Base-by-base conservation (phyloP, 2,888 invertebrate genomes). In the Liodrosophila aerea region DNA sequence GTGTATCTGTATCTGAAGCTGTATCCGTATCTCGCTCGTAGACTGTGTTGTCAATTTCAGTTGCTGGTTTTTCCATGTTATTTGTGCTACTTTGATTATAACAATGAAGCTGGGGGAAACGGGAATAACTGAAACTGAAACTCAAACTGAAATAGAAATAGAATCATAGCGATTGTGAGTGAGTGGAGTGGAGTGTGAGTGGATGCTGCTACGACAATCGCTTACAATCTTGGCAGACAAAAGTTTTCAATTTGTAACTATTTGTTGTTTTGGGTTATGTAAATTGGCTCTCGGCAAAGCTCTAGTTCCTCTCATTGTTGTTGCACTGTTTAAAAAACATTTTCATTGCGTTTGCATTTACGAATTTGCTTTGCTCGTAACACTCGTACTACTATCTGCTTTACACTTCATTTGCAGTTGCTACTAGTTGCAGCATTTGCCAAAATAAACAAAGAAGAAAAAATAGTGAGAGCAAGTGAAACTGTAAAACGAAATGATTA, bases 231-330 rank as follows among this genome's bases (percentile, higher is more conserved):
- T 80, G 78, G 78, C 78, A 80, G 74, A 77, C 71, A 73, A 80
- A 80, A 80, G 71, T 80, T 80, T 80, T 80, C 78, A 80, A 80
- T 80, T 80, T 80, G 78, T 84, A 84, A 80, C 78, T 81, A 84
- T 84, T 80, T 80, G 81, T 78, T 78, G 84, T 84, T 78, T 63
- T 78, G 77, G 84, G 81, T 78, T 78, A 78, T 78, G 78, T 81
- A 78, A 78, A 78, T 78, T 78, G 80, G 74, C 84, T 71, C 59
- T 50, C 68, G 56, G 22, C 22, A 22, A n/a, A n/a, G 22, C 22
- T 22, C 5, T 68, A 59, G 59, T 39, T 53, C 37, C 13, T 15
- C 2, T 11, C 18, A 7, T 39, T 39, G 18, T 18, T 39, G 54
- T 63, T 58, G 51, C 46, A 64, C 39, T 62, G 76, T 69, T 76